phyloP scores from a whole-genome alignment of 2,797 vertebrate genomes.

The Platyrinchus mystaceus region DNA sequence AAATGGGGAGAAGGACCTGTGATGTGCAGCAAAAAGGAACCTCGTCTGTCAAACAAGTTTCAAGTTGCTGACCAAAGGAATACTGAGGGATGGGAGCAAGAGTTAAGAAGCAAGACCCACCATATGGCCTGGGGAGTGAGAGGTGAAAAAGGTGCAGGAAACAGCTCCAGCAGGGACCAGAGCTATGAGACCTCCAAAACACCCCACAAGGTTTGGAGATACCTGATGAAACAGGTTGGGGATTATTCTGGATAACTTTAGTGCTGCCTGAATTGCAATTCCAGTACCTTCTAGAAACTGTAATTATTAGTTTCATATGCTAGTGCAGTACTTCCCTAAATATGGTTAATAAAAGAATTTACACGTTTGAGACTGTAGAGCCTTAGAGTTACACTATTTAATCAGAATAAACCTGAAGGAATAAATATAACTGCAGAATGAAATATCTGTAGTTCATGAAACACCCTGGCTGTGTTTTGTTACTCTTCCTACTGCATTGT shows the following conservation, averaged over 20 bases:
- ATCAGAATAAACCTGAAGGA: background rate
- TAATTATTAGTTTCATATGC: background rate
- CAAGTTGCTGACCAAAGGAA: background rate
- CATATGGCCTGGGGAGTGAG: background rate
- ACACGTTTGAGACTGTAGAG: background rate
- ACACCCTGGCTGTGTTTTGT: background rate
- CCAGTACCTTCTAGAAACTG: background rate
- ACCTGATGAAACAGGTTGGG: background rate
- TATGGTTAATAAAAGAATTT: background rate
- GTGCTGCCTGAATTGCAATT: background rate
- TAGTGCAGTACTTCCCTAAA: background rate
- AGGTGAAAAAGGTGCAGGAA: background rate
- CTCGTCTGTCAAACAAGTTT: background rate
- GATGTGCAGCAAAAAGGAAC: background rate
- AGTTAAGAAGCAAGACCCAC: background rate
- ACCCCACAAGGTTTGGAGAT: background rate
- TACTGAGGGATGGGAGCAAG: background rate
- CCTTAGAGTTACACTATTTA: background rate
- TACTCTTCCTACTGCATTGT: background rate
- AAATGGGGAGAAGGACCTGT: background rate
- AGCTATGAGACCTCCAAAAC: background rate
- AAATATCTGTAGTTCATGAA: background rate
- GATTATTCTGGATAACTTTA: background rate
- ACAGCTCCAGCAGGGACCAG: background rate
- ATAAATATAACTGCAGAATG: background rate